Evolutionary conservation across 2,888 invertebrate species (phyloP), one percentile per base, ranked within the genome.

Genomic region (Apomyelois bistriatella): DNA sequence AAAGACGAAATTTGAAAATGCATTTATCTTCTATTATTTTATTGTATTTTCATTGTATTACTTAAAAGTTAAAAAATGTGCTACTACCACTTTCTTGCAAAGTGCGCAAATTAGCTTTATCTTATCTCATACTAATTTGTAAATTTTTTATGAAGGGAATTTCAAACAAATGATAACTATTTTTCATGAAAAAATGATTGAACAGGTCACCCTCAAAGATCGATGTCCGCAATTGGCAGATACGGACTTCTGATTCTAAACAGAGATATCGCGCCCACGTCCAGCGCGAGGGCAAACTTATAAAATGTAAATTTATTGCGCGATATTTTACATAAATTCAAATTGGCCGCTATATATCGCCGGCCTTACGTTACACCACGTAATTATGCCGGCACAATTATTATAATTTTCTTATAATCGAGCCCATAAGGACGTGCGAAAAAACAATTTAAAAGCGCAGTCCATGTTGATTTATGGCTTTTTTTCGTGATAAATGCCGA

Each of bases 391-490:
- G 74, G 71, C 79, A 85, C 85, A 88, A 89, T 90, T 89, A 90
- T 90, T 88, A 87, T 90, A 90, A 89, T 90, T 90, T 88, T 82
- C 79, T 78, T 86, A 86, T 86, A 86, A 88, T 86, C 84, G 77
- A 72, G 74, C 69, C 76, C 79, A 83, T 84, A 82, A 87, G 79
- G 83, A 88, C 83, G 87, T 86, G 89, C 85, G 87, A 89, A 88
- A 84, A 83, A 86, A 85, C 79, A 80, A 80, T 86, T 85, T 85
- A 79, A 79, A 74, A 74, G 72, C 70, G 72, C 73, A 75, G 76
- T 74, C 76, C 76, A 68, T 64, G 65, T 62, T 85, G 88, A 89
- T 89, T 89, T 88, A 88, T 86, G 66, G 69, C 58, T 60, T 64
- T 66, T 68, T 70, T 65, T 68, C 69, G 63, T 22, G 70, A 72